Evolutionary conservation across 2,888 invertebrate species (phyloP).

Genomic region (Automeris io): DNA sequence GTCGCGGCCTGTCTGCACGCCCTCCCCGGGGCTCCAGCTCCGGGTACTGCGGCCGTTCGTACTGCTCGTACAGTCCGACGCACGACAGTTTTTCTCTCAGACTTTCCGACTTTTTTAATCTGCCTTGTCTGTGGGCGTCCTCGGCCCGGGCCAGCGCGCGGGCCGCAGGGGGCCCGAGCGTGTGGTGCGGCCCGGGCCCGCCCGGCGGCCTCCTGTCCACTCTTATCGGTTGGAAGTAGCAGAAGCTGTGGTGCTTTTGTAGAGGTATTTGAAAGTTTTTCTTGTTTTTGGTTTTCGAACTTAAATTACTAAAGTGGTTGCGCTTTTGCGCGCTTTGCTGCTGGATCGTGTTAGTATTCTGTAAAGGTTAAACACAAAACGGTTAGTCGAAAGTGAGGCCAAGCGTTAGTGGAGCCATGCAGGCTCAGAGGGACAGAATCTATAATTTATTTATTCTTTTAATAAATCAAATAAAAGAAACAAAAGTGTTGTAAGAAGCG

Average conservation of each 20-base stretch:
- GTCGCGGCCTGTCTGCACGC: too few relatives aligned
- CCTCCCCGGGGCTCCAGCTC: slow-evolving; percentile 60
- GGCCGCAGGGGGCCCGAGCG: slow-evolving; percentile 47
- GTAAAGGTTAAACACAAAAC: slow-evolving; percentile 59
- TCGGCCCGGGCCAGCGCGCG: slow-evolving; percentile 41
- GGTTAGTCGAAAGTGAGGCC: slow-evolving; percentile 41
- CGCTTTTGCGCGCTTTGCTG: slow-evolving; percentile 77
- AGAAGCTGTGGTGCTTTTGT: slow-evolving; percentile 81
- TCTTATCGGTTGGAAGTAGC: slow-evolving; percentile 81
- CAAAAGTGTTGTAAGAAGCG: slow-evolving; percentile 41
- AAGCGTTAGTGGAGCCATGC: slow-evolving; percentile 19
- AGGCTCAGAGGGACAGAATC: too few relatives aligned
- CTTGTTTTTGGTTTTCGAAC: slow-evolving; percentile 72
- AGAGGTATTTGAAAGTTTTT: slow-evolving; percentile 80
- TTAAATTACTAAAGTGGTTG: slow-evolving; percentile 74
- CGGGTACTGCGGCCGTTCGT: slow-evolving; percentile 66
- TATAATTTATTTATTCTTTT: too few relatives aligned
- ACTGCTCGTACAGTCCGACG: slow-evolving; percentile 68
- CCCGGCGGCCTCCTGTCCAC: slow-evolving; percentile 68
- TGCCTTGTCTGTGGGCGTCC: slow-evolving; percentile 61
- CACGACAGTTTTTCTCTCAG: slow-evolving; percentile 69
- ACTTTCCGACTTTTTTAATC: slow-evolving; percentile 71
- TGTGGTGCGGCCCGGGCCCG: slow-evolving; percentile 37
- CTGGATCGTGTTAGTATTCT: slow-evolving; percentile 78
- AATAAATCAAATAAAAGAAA: slow-evolving; percentile 12